Percentiles rank a stretch among this genome's conserved stretches.
Evolutionary conservation across 1,140 invertebrate species (phyloP).

Genomic region (Achroia grisella): DNA sequence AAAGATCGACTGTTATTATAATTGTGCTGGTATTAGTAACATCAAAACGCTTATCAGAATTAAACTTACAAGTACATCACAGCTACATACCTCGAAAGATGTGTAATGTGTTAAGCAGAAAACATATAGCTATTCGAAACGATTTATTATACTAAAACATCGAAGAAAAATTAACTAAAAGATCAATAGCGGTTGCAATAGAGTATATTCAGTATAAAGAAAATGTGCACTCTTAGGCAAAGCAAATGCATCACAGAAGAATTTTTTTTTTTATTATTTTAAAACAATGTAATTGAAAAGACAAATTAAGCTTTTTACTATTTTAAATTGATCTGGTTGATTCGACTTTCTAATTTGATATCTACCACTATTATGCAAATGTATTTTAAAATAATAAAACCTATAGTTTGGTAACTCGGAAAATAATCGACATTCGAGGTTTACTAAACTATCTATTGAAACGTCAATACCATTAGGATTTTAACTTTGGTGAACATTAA

Average conservation of each 20-base stretch:
- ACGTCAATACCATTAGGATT: no score
- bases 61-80: slow-evolving; percentile 23
- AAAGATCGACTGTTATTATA: no score
- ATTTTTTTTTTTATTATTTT: no score
- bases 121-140: neutral
- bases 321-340: neutral
- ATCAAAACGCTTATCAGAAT: neutral
- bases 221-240: no score
- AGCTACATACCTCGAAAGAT: slow-evolving; percentile 13
- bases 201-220: no score
- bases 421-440: slow-evolving; percentile 11
- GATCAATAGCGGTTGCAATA: neutral
- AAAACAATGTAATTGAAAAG: no score
- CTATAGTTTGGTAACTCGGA: slow-evolving; percentile 47
- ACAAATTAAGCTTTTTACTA: no score
- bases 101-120: slow-evolving; percentile 2
- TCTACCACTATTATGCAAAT: slow-evolving; percentile 30
- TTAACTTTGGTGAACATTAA: slow-evolving; percentile 58
- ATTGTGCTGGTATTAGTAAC: neutral
- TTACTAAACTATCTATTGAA: neutral
- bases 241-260: no score
- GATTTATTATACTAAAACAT: neutral
- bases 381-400: slow-evolving; percentile 24
- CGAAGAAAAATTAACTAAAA: neutral
- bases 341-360: neutral